Conservation (phyloP, 2,888 invertebrate genomes). For the Ganaspis brasiliensis region DNA sequence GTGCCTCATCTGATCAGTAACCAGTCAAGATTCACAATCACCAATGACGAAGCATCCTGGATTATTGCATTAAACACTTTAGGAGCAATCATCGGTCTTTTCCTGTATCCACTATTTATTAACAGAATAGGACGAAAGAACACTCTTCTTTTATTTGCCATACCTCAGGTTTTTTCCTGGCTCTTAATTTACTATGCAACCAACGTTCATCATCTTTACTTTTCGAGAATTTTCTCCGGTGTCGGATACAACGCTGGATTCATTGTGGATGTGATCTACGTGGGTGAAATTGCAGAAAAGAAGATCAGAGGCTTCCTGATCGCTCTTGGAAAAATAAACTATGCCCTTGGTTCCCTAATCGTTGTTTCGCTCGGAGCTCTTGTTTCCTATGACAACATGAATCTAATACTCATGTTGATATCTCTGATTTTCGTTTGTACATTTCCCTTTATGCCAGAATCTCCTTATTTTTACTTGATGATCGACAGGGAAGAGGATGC, state of each 20-base stretch:
- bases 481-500: no score
- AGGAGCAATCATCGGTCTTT: not conserved
- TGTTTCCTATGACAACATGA: slow-evolving; percentile 11
- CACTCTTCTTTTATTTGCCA: no score
- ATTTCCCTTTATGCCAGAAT: slow-evolving; percentile 31
- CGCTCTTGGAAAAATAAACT: not conserved
- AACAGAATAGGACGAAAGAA: slow-evolving; percentile 8
- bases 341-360: not conserved
- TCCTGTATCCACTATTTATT: not conserved
- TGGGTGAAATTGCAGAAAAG: slow-evolving; percentile 16
- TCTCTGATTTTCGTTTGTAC: not conserved
- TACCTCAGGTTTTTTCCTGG: no score
- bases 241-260: not conserved
- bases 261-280: not conserved
- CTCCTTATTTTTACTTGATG: slow-evolving; percentile 28
- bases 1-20: not conserved
- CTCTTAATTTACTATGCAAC: not conserved
- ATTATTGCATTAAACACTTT: not conserved
- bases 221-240: not conserved
- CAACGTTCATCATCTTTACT: not conserved
- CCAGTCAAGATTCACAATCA: not conserved
- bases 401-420: not conserved
- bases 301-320: not conserved
- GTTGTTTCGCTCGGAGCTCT: not conserved
- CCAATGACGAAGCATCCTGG: not conserved